phyloP scores from a whole-genome alignment of 2,113 vertebrate genomes.

The Caloenas nicobarica region DNA sequence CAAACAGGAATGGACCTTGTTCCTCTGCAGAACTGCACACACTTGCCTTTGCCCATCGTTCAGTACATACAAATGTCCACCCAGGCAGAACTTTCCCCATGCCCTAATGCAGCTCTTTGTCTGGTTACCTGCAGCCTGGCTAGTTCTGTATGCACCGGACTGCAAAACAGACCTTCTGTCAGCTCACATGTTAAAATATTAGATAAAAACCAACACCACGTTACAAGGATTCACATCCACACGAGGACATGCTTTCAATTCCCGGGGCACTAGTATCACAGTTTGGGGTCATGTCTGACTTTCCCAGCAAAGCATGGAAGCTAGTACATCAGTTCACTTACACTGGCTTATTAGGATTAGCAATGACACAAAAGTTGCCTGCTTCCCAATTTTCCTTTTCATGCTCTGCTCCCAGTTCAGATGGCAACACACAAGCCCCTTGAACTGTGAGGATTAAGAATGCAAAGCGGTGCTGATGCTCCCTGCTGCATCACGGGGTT shows the following conservation, averaged over 20 bases:
- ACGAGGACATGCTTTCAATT: not conserved
- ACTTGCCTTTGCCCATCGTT: not conserved
- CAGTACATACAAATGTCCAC: not conserved
- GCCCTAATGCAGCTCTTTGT: not conserved
- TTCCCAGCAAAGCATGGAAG: not conserved
- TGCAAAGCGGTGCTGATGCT: not conserved
- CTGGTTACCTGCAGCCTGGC: not conserved
- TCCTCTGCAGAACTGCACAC: not conserved
- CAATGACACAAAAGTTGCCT: not conserved
- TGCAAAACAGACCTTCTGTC: not conserved
- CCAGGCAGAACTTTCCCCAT: not conserved
- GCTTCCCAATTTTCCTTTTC: not conserved
- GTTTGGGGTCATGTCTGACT: not conserved
- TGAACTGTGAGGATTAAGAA: not conserved
- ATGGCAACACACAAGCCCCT: rapidly evolving
- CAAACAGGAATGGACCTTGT: not conserved
- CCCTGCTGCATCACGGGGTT: rapidly evolving
- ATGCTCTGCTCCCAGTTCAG: not conserved
- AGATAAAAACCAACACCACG: not conserved
- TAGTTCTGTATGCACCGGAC: not conserved
- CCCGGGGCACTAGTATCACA: not conserved
- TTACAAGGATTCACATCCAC: not conserved
- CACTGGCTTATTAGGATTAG: not conserved
- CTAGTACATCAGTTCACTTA: not conserved
- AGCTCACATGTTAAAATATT: not conserved